Base-by-base conservation (phyloP, 2,797 vertebrate species). In the Tenualosa ilisha region DNA sequence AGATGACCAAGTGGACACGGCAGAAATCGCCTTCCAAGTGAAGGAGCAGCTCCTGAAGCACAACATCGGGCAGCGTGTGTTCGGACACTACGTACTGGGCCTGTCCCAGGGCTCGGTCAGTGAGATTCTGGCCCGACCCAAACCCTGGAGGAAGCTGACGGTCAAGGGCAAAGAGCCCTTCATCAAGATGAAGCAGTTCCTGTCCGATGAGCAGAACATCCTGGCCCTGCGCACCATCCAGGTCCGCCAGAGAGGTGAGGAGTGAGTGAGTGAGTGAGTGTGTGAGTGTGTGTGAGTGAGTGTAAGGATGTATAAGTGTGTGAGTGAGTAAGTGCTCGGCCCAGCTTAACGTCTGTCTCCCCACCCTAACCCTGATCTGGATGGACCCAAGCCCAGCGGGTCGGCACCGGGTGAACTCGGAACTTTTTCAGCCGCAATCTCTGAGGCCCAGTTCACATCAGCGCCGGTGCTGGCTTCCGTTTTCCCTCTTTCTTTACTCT, bases 131-230 rank as follows among this genome's bases (percentile, higher is more conserved):
- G 98, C 98, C 0, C 94, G 98, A 85, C 98, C 98, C 92, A 99
- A 99, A 92, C 98, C 98, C 88, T 99, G 98, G 98, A 96, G 98
- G 93, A 99, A 99, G 95, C 96, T 99, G 91, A 99, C 98, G 0
- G 98, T 99, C 88, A 99, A 99, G 93, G 98, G 98, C 85, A 99
- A 99, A 92, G 98, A 99, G 88, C 98, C 98, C 0, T 99, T 99
- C 90, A 96, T 98, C 91, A 99, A 99, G 93, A 99, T 99, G 98
- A 99, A 97, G 94, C 98, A 99, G 94, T 99, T 99, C 94, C 95
- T 99, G 59, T 98, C 98, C 0, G 98, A 99, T 0, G 98, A 99
- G 81, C 98, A 99, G 95, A 99, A 99, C 81, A 98, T 99, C 90
- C 93, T 99, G 91, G 98, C 98, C 0, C 96, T 99, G 54, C 94